Evolutionary conservation across 2,797 vertebrate genomes (phyloP).

Genomic region (Limnodromus scolopaceus): DNA sequence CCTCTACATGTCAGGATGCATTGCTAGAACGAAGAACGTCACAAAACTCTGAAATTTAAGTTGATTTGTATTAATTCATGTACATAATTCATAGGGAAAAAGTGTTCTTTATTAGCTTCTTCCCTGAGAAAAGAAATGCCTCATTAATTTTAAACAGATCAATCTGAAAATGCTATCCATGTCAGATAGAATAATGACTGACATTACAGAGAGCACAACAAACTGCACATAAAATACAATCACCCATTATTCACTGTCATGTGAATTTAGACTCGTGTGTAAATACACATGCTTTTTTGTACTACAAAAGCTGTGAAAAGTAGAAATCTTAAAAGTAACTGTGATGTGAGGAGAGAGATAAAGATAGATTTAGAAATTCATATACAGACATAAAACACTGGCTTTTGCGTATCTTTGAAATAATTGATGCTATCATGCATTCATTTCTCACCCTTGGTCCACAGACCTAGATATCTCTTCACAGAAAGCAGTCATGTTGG

Average conservation of each 20-base stretch:
- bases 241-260: conserved; percentile 50
- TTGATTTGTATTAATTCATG: conserved; percentile 64
- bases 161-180: conserved; percentile 66
- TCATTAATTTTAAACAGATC: conserved; percentile 80
- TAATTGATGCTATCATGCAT: background rate
- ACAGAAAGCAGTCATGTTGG: background rate
- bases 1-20: background rate
- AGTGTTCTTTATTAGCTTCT: conserved; percentile 67
- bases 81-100: conserved; percentile 59
- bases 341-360: background rate
- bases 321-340: conserved; percentile 1
- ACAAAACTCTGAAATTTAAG: conserved; percentile 60
- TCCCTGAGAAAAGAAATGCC: conserved; percentile 70
- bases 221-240: conserved; percentile 63
- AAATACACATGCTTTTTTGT: conserved; percentile 40
- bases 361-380: background rate
- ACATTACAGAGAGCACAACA: conserved; percentile 70
- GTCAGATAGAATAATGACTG: conserved; percentile 78
- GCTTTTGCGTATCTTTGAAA: background rate
- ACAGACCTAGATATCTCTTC: background rate
- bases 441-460: background rate
- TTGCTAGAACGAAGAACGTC: background rate
- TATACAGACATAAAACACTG: background rate
- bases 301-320: conserved; percentile 8
- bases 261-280: conserved; percentile 25